Evolutionary conservation across 2,888 invertebrate species (phyloP), one percentile per base, ranked within the genome.

Genomic region (Linyphia triangularis): DNA sequence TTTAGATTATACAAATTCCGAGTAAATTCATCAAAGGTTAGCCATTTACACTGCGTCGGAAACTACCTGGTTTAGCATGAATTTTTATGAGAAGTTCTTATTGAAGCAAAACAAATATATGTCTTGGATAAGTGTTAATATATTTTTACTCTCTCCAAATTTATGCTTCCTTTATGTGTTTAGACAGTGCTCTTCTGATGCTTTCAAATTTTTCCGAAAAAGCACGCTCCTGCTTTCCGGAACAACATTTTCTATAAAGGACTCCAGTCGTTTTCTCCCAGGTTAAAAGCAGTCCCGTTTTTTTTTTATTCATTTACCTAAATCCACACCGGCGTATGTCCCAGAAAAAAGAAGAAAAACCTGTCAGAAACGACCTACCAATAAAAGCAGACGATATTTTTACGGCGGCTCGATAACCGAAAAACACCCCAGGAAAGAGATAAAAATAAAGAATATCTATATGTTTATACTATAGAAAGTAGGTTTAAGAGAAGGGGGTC

Each of bases 301-400:
- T 51, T 43, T 51, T 82, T 37, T 69, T 79, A 72, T 82, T 82
- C 82, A 82, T 82, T 82, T 72, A 72, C 82, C 59, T 82, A 82
- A 82, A 82, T 82, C 82, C 82, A 63, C 43, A 43, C 37, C 28
- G 61, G 43, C 63, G 82, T 82, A 72, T 82, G 82, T 82, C 82
- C 82, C 24, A 77, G 37, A 81, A 81, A 69, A 69, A 69, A 69
- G 59, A 81, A 59, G 59, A 69, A 81, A 51, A 51, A 5, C 51
- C 51, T 51, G 51, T 51, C 51, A 10, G 51, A 51, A 51, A 51
- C 81, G 81, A 81, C 70, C 69, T 19, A 59, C 82, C 82, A 59
- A 82, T 82, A 82, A 82, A 82, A 82, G 59, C 57, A 63, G 61
- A 61, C 40, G 72, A 61, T 79, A 79, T 67, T 79, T 79, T 79